phyloP scores from a whole-genome alignment of 2,888 invertebrate species.

The Tolmerus cingulatus region DNA sequence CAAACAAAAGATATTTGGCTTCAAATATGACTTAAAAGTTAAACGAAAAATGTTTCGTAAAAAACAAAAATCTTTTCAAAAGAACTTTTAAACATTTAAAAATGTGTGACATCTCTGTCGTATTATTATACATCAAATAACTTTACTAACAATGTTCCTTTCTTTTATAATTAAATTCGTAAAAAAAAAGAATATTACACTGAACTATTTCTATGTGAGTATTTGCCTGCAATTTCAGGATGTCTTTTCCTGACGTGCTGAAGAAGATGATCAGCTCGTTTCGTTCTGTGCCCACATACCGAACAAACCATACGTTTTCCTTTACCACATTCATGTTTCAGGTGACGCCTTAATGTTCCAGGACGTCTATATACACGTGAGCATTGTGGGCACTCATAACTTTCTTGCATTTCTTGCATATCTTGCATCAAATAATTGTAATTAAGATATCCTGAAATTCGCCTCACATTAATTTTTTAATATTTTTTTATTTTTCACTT shows the following conservation, averaged over 20 bases:
- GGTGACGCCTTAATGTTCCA: conserved; percentile 67
- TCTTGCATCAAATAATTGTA: conserved; percentile 41
- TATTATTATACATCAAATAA: background rate
- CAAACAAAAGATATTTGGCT: conserved; percentile 17
- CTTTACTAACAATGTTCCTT: background rate
- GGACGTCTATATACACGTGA: conserved; percentile 66
- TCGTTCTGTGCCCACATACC: conserved; percentile 66
- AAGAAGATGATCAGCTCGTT: conserved; percentile 66
- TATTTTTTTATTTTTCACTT: background rate
- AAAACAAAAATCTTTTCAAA: background rate
- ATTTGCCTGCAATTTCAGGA: conserved; percentile 62
- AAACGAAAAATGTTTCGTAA: background rate
- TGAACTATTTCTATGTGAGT: conserved; percentile 47
- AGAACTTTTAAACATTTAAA: background rate
- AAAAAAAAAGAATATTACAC: background rate
- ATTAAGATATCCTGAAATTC: conserved; percentile 52
- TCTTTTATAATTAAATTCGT: background rate
- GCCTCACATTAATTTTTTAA: conserved; percentile 48
- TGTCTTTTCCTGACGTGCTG: conserved; percentile 66
- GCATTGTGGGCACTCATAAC: conserved; percentile 64
- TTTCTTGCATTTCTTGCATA: conserved; percentile 53
- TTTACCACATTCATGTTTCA: conserved; percentile 68
- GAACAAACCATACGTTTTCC: conserved; percentile 65
- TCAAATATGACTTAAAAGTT: conserved; percentile 9
- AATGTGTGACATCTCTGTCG: background rate